phyloP scores from a whole-genome alignment of 1,140 invertebrate species.

The Lordiphosa clarofinis region DNA sequence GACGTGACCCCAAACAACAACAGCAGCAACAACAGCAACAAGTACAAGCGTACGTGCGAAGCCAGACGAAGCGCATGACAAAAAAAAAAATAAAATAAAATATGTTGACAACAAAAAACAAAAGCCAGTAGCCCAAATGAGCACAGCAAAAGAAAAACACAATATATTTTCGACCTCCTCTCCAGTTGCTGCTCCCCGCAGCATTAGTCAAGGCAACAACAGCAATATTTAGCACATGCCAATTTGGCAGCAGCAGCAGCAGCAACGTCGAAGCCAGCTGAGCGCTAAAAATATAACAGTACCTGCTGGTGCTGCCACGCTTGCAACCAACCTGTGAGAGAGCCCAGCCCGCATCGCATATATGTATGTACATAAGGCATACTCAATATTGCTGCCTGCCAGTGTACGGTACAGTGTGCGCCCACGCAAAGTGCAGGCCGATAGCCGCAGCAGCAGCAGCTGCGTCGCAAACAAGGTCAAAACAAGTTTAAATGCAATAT shows the following conservation, averaged over 20 bases:
- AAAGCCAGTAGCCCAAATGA: constrained; percentile 38
- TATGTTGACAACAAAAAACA: constrained; percentile 36
- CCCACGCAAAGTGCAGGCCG: constrained; percentile 51
- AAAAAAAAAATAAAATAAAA: constrained; percentile 34
- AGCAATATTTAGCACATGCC: constrained; percentile 67
- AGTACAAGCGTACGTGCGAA: constrained; percentile 70
- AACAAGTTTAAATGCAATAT: constrained; percentile 63
- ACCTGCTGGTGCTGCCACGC: constrained; percentile 59
- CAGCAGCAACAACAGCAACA: constrained; percentile 70
- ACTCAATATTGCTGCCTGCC: constrained; percentile 17
- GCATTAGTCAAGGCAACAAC: constrained; percentile 39
- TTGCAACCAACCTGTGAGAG: constrained; percentile 48
- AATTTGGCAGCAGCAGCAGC: constrained; percentile 42
- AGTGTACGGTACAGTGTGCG: constrained; percentile 41
- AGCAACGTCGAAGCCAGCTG: constrained; percentile 19
- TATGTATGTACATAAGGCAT: not conserved
- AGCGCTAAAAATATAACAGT: constrained; percentile 70
- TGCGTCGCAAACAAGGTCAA: constrained; percentile 63
- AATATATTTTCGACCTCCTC: not conserved
- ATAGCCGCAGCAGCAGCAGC: constrained; percentile 17
- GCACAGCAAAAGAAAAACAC: constrained; percentile 39
- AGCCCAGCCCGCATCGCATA: not conserved
- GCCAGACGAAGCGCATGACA: constrained; percentile 60
- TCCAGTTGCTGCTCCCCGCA: constrained; percentile 1
- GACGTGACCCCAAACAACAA: constrained; percentile 72